Evolutionary conservation across 2,113 vertebrate species (phyloP).

Genomic region (Chamaea fasciata): DNA sequence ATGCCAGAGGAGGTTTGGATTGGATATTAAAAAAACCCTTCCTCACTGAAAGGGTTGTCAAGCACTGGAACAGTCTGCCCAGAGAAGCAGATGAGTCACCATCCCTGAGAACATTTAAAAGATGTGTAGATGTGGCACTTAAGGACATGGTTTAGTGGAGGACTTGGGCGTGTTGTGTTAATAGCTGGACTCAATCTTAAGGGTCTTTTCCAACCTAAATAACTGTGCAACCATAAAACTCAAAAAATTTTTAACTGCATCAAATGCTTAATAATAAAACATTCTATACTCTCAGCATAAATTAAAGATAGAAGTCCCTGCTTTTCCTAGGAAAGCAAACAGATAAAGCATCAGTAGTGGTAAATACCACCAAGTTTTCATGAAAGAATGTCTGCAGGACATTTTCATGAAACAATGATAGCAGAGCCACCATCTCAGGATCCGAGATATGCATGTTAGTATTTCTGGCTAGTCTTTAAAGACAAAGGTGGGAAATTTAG

Average conservation of each 20-base stretch:
- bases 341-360: not conserved
- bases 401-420: too few relatives aligned
- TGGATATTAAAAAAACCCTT: not conserved
- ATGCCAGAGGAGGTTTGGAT: not conserved
- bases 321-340: not conserved
- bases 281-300: not conserved
- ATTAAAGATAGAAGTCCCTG: not conserved
- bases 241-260: not conserved
- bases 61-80: not conserved
- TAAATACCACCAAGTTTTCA: not conserved
- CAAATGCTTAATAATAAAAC: not conserved
- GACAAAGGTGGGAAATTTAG: not conserved
- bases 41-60: not conserved
- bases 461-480: not conserved
- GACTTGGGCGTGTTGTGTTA: not conserved
- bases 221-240: not conserved
- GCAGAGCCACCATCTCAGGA: accelerated
- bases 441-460: not conserved
- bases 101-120: not conserved
- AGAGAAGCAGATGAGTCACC: not conserved
- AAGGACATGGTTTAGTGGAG: not conserved
- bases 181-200: not conserved
- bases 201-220: not conserved
- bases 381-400: not conserved
- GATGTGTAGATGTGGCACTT: accelerated